phyloP scores from a whole-genome alignment of 2,888 invertebrate species.

The Horisme vitalbata region DNA sequence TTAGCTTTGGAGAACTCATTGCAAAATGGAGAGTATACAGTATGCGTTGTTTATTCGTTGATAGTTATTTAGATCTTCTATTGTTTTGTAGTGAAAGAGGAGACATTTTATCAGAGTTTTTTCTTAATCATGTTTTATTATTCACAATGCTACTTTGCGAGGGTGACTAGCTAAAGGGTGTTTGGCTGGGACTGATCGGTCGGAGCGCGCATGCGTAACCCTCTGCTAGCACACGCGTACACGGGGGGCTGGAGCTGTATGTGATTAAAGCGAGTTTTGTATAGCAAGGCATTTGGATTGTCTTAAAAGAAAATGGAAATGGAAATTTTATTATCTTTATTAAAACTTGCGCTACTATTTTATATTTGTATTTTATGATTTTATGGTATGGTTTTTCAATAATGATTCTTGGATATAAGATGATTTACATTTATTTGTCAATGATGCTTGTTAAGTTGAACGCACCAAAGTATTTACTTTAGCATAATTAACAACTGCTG shows the following conservation, averaged over 20 bases:
- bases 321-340: too few species aligned
- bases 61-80: not conserved
- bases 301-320: too few species aligned
- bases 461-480: constrained; percentile 61
- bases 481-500: constrained; percentile 67
- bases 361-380: too few species aligned
- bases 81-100: not conserved
- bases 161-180: constrained; percentile 21
- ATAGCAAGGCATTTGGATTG: too few species aligned
- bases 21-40: constrained; percentile 5
- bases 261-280: not conserved
- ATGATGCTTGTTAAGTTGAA: constrained; percentile 9
- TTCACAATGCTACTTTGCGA: constrained; percentile 3
- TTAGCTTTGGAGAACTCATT: constrained; percentile 76
- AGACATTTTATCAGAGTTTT: constrained; percentile 9
- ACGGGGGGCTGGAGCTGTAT: not conserved
- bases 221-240: not conserved
- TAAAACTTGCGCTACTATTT: too few species aligned
- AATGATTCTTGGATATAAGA: not conserved
- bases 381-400: too few species aligned
- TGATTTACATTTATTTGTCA: too few species aligned
- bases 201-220: constrained; percentile 15
- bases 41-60: constrained; percentile 17
- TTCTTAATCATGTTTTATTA: constrained; percentile 7
- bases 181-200: constrained; percentile 12